Evolutionary conservation across 2,888 invertebrate genomes (phyloP), one percentile per base, ranked within the genome.

Genomic region (Cephus pulcher): DNA sequence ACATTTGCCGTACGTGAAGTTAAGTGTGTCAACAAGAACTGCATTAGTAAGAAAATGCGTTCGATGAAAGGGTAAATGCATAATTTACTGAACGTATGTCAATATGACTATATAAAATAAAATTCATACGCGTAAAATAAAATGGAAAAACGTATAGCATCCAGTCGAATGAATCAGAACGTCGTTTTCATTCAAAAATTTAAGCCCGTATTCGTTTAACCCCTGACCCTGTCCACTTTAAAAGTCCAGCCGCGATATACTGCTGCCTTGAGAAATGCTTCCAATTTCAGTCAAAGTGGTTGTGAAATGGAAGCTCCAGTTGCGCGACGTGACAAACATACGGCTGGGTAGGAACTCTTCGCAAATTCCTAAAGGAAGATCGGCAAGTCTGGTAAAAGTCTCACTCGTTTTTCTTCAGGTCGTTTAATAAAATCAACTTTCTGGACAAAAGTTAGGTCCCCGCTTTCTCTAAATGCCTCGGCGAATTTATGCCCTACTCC

Each of bases 251-350:
- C 78, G 78, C 79, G 34, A 73, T 76, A 77, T 34, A 34, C 71
- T 34, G 71, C 33, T 12, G 1, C 71, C 33, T 32, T 89, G 90
- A 90, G 85, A 90, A 90, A 91, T 89, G 89, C 89, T 89, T 90
- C 88, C 90, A 90, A 91, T 91, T 91, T 90, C 89, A 88, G 88
- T 89, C 85, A 87, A 90, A 89, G 86, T 87, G 87, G 85, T 84
- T 80, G 82, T 77, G 84, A 85, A 84, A 88, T 87, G 86, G 86
- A 86, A 84, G 86, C 82, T 80, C 80, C 83, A 80, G 74, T 75
- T 76, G 69, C 79, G 74, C 78, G 76, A 91, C 91, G 91, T 91
- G 91, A 89, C 87, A 88, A 86, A 88, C 89, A 89, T 91, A 89
- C 88, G 69, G 74, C 68, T 9, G 23, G 9, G 9, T 23, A 9